Evolutionary conservation across 2,113 vertebrate species (phyloP), one percentile per base, ranked within the genome.

Genomic region (Saccopteryx leptura): DNA sequence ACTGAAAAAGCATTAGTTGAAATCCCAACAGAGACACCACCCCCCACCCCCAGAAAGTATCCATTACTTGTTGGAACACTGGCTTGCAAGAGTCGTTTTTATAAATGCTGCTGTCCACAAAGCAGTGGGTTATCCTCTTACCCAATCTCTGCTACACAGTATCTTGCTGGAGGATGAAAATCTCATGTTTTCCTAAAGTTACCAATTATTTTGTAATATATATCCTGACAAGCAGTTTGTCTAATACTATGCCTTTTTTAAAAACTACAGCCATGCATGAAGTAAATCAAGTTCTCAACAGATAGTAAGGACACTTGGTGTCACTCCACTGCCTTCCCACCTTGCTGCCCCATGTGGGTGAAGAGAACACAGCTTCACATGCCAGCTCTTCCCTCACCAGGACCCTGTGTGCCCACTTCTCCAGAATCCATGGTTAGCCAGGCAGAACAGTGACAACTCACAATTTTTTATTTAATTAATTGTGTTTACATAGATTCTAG

Each of bases 1-100:
- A 24, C 54, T 63, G 14, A n/a, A 15, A 33, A 92, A 48, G 9
- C 18, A 50, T 19, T 69, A 12, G 48, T 58, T 85, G 66, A 96
- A 92, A 65, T 95, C 24, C 31, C n/a, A 88, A 69, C n/a, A 92
- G 93, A 71, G 48, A 85, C 52, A 39, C 39, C 39, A 2, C 39
- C 3, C 39, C 39, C 39, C n/a, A n/a, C 17, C 66, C 39, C 54
- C 10, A n/a, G 79, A 61, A 13, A 12, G 24, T 39, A 28, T 33
- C 48, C 39, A 28, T 8, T 52, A 5, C 56, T n/a, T 74, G 26
- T 48, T 69, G 9, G 21, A 75, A 2, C 5, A 3, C 63, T n/a
- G 58, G 58, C 69, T 69, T 60, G 15, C 19, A 69, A 48, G 26
- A 74, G 15, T 78, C 46, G 2, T 0, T 78, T 78, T 82, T 65